Base-by-base conservation (phyloP, 1,140 invertebrate species). In the Drosophila erecta region DNA sequence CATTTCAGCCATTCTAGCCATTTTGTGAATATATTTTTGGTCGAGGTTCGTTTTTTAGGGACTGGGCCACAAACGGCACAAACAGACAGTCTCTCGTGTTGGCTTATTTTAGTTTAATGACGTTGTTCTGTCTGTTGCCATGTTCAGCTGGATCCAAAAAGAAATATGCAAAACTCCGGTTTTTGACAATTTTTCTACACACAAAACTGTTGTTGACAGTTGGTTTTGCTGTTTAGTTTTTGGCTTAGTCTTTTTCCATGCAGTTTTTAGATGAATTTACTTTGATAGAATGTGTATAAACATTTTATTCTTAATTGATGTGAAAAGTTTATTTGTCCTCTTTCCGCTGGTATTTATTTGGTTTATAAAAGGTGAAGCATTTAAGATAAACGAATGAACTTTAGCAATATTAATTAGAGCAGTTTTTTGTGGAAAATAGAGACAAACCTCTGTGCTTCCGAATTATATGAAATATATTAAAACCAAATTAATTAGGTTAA, bases 91-190 rank as follows among this genome's bases (percentile, higher is more conserved):
- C 44, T 46, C 55, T 78, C 65, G 41, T 60, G 30, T 66, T 11
- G 55, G 69, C 54, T 81, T 78, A 71, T 86, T 86, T 86, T 59
- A 60, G 83, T 81, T 71, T 79, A 86, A 86, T 79, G 83, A 79
- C 78, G 56, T 76, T 56, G 60, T 55, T 79, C 70, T 78, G 73
- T 81, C 62, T 81, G 61, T 55, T 53, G 62, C 60, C 74, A 78
- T 84, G 71, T 66, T 55, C 8, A 37, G 14, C n/a, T 15, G 17
- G 11, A 43, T 54, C 43, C 22, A 4, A 17, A 58, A 43, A 69
- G 50, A 55, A 43, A 37, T 30, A 30, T 3, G 2, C 5, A 30
- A 30, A 30, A 8, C 30, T 30, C 30, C 6, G 2, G 7, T 44
- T 44, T 43, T 30, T 30, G 27, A 2, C 35, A 38, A 76, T 67